Conservation (phyloP, 2,888 invertebrate species). For the Eilema depressum region DNA sequence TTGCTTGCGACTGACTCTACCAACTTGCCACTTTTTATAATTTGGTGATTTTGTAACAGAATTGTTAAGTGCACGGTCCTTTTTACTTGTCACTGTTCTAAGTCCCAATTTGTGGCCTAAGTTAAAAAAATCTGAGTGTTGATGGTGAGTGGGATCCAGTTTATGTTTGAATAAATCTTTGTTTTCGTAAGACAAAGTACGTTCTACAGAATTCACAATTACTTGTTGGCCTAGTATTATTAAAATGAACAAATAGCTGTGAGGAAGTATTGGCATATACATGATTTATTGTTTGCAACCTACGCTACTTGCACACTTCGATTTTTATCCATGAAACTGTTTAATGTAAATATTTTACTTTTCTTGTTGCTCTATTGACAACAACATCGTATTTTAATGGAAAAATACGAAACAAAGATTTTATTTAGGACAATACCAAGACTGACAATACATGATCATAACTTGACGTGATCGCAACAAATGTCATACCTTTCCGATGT, state of each 20-base stretch:
- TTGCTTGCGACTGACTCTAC: constrained; percentile 66
- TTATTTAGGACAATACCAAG: neutral
- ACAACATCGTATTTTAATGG: neutral
- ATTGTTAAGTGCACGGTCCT: constrained; percentile 19
- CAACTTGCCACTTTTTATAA: constrained; percentile 62
- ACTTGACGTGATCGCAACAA: neutral
- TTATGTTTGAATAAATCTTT: constrained; percentile 33
- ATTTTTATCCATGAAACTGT: neutral
- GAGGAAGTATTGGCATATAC: constrained; percentile 9
- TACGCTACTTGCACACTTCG: neutral
- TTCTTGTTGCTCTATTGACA: neutral
- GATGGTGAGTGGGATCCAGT: constrained; percentile 30
- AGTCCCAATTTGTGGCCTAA: constrained; percentile 22
- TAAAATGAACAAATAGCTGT: constrained; percentile 21
- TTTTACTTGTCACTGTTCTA: constrained; percentile 21
- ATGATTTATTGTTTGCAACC: neutral
- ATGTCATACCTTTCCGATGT: too few relatives aligned
- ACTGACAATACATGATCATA: constrained; percentile 6
- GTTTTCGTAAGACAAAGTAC: constrained; percentile 35
- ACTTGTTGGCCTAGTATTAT: constrained; percentile 20
- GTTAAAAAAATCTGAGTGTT: constrained; percentile 20
- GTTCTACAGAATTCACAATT: constrained; percentile 21
- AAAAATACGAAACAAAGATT: neutral
- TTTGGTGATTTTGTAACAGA: constrained; percentile 8
- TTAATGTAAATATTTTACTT: neutral